Evolutionary conservation across 2,888 invertebrate species (phyloP).

Genomic region (Luperina nickerlii): DNA sequence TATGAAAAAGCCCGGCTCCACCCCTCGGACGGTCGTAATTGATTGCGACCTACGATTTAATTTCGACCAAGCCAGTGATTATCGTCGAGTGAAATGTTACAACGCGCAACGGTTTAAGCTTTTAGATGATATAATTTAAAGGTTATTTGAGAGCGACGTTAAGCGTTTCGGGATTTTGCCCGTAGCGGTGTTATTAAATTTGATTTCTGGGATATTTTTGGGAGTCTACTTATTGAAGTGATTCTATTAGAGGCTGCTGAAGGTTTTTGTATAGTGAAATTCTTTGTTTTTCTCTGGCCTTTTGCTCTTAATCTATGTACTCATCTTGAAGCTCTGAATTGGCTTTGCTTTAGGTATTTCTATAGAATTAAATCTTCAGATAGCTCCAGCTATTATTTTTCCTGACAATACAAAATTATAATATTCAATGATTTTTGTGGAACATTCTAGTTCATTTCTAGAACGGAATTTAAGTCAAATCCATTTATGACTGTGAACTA

Average conservation of each 20-base stretch:
- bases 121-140: conserved; percentile 62
- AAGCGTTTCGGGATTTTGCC: conserved; percentile 45
- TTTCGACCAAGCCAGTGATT: conserved; percentile 70
- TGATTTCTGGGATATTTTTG: conserved; percentile 34
- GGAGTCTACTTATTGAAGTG: conserved; percentile 23
- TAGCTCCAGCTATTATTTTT: neutral
- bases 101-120: conserved; percentile 49
- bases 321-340: neutral
- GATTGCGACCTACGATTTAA: conserved; percentile 75
- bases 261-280: neutral
- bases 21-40: conserved; percentile 69
- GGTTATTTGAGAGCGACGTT: conserved; percentile 46
- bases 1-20: conserved; percentile 66
- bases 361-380: neutral
- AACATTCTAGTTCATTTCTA: neutral
- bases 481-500: neutral
- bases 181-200: conserved; percentile 48
- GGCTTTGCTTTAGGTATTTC: neutral
- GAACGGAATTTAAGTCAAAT: neutral
- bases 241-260: conserved; percentile 15
- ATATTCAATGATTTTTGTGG: neutral
- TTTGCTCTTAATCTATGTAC: neutral
- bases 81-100: conserved; percentile 64
- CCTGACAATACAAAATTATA: neutral
- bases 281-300: neutral